phyloP scores from a whole-genome alignment of 1,140 invertebrate species.

The Drosophila nannoptera region DNA sequence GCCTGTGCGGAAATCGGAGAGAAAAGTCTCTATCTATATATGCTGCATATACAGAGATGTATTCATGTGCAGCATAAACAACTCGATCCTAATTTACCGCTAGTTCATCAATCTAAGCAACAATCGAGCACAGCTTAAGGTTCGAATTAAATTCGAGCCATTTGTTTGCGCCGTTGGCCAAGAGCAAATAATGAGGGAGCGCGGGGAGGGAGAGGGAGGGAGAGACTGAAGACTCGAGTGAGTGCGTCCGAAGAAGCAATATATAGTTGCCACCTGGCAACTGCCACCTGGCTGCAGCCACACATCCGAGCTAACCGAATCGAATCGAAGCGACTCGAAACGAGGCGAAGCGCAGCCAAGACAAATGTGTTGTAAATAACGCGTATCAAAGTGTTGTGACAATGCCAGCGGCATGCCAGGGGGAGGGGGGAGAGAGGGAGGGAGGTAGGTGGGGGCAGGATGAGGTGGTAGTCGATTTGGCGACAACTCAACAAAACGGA shows the following conservation, averaged over 20 bases:
- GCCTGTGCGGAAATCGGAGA: too few species aligned
- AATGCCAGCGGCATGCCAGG: conserved; percentile 33
- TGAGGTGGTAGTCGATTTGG: neutral
- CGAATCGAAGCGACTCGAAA: conserved; percentile 9
- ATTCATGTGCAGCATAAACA: too few species aligned
- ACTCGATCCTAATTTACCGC: neutral
- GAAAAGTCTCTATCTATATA: too few species aligned
- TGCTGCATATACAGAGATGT: too few species aligned
- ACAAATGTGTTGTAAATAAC: conserved; percentile 71
- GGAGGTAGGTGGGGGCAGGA: neutral
- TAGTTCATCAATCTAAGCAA: conserved; percentile 4
- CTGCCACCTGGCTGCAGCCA: conserved; percentile 20
- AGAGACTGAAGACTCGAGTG: conserved; percentile 9
- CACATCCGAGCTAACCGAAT: conserved; percentile 32
- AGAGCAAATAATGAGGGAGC: conserved; percentile 14
- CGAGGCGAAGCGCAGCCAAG: conserved; percentile 40
- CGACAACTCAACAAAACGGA: conserved; percentile 29
- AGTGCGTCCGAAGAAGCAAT: conserved; percentile 4
- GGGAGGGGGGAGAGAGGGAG: neutral
- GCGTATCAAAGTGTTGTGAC: conserved; percentile 54
- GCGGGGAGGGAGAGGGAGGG: too few species aligned
- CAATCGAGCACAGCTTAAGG: conserved; percentile 4
- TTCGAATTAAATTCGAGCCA: conserved; percentile 14
- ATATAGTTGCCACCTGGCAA: conserved; percentile 33
- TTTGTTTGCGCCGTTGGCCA: conserved; percentile 13